These are phyloP conservation scores for Hermaeophaga mercurialis DNA, from an alignment of 2,888 invertebrate species.

Conservation along the genomic window DNA sequence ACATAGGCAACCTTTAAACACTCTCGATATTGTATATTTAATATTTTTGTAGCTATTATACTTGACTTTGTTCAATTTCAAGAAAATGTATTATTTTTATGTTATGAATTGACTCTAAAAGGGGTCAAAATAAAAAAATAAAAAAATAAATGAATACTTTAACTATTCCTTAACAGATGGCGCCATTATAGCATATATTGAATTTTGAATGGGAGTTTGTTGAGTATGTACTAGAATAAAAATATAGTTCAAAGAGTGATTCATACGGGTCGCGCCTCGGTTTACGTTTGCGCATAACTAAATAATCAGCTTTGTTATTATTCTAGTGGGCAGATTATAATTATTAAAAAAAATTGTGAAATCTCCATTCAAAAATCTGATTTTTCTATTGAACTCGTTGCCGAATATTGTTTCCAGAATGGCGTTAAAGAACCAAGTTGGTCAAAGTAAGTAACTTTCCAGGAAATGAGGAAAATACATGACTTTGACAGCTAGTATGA, in stretches of 20 bases:
- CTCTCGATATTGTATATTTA: no score
- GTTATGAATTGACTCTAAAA: no score
- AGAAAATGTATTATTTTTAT: no score
- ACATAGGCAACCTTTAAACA: no score
- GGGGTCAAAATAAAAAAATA: no score
- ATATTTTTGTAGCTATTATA: no score
- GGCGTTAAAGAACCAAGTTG: conserved; percentile 86
- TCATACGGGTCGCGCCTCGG: conserved; percentile 16
- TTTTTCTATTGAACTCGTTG: background rate
- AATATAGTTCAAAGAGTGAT: conserved; percentile 13
- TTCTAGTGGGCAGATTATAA: conserved; percentile 3
- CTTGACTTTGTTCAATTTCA: no score
- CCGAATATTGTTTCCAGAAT: conserved; percentile 62
- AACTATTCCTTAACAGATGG: no score
- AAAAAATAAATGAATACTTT: no score
- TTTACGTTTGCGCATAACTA: background rate
- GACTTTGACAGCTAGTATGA: conserved; percentile 7
- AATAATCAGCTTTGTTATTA: conserved; percentile 11
- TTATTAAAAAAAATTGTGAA: background rate
- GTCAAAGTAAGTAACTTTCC: conserved; percentile 75
- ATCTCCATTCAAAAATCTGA: background rate
- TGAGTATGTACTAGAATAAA: background rate
- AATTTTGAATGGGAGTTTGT: no score
- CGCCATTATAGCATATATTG: no score
- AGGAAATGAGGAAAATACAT: background rate